Percentiles rank a stretch among this genome's conserved stretches.
Evolutionary conservation across 2,888 invertebrate species (phyloP).

Genomic region (Orchestes rusci): DNA sequence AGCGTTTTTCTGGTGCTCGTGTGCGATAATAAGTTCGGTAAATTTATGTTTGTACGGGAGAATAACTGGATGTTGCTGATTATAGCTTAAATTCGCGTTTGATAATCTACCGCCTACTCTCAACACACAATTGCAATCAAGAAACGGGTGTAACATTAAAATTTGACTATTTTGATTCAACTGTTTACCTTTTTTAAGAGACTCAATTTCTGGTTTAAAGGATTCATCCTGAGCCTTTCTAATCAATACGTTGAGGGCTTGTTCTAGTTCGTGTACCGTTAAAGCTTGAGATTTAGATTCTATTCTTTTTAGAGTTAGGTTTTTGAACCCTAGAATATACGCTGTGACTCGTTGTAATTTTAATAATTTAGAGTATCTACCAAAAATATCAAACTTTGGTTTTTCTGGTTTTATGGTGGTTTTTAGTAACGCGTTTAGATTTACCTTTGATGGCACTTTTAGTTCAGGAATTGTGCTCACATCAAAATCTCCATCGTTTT

Average conservation of each 20-base stretch:
- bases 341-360: background rate
- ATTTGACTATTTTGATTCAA: conserved; percentile 3
- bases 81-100: background rate
- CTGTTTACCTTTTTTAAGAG: conserved; percentile 1
- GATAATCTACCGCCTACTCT: conserved; percentile 3
- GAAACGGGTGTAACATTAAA: background rate
- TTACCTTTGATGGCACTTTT: too few species aligned
- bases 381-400: conserved; percentile 1
- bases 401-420: too few species aligned
- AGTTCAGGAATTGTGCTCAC: too few species aligned
- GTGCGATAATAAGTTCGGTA: background rate
- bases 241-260: background rate
- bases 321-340: background rate
- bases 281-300: background rate
- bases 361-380: background rate
- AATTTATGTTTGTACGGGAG: conserved; percentile 3
- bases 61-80: conserved; percentile 5
- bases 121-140: conserved; percentile 2
- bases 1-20: background rate
- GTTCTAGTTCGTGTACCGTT: conserved; percentile 1
- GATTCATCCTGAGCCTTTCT: background rate
- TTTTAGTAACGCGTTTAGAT: too few species aligned
- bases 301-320: background rate
- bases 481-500: too few species aligned
- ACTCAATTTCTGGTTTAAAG: conserved; percentile 6